Percentiles rank a stretch among this genome's conserved stretches.
These are phyloP conservation scores for Notarius quadriscutis DNA, from an alignment of 2,113 vertebrate species.

Conservation along the genomic window DNA sequence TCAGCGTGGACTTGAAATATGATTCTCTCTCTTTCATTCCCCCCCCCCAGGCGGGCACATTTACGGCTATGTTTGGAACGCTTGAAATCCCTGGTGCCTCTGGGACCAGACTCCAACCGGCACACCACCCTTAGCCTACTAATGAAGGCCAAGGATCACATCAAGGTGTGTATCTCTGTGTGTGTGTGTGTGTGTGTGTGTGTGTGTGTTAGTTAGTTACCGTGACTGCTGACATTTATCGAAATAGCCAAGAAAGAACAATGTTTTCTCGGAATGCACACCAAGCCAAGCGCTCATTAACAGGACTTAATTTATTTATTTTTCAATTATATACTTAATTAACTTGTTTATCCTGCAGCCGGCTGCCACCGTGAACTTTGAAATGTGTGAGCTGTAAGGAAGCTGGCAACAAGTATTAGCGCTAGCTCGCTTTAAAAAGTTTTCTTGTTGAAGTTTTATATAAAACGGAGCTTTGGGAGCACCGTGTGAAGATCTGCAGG, in stretches of 20 bases:
- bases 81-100: constrained; percentile 88
- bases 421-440: not conserved
- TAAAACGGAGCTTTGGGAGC: not conserved
- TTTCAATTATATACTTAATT: not conserved
- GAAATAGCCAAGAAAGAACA: not conserved
- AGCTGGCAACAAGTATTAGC: not conserved
- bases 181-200: not conserved
- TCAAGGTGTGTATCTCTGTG: constrained; percentile 68
- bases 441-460: too few relatives aligned
- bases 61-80: constrained; percentile 90
- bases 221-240: not conserved
- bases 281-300: not conserved
- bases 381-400: not conserved
- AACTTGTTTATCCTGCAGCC: constrained; percentile 4
- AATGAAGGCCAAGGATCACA: constrained; percentile 89
- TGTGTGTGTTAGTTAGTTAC: not conserved
- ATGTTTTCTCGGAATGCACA: too few relatives aligned
- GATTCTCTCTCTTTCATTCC: constrained; percentile 9
- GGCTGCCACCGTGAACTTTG: not conserved
- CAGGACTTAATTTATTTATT: not conserved
- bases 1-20: constrained; percentile 31
- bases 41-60: constrained; percentile 81
- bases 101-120: constrained; percentile 82
- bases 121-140: constrained; percentile 94
- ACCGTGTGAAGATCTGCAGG: not conserved